Evolutionary conservation across 2,797 vertebrate genomes (phyloP).

Genomic region (Labroides dimidiatus): DNA sequence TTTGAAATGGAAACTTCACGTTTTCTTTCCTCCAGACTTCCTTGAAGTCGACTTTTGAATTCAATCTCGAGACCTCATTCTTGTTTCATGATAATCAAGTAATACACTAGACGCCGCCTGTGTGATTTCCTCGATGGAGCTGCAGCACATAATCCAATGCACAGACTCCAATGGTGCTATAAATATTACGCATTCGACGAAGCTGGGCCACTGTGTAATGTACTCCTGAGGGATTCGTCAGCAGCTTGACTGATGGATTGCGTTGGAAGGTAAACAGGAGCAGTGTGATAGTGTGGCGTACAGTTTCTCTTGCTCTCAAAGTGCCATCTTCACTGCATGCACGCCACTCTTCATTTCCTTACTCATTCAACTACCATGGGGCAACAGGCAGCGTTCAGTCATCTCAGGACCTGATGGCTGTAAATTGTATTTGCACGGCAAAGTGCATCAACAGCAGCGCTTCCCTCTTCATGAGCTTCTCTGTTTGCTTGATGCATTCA

Average conservation of each 20-base stretch:
- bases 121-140: conserved; percentile 54
- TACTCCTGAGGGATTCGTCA: conserved; percentile 71
- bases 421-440: conserved; percentile 71
- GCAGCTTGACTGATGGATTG: conserved; percentile 75
- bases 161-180: conserved; percentile 69
- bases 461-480: conserved; percentile 79
- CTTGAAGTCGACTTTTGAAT: conserved; percentile 60
- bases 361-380: conserved; percentile 70
- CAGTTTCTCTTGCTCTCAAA: conserved; percentile 55
- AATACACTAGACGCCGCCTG: conserved; percentile 67
- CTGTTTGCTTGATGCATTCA: conserved; percentile 68
- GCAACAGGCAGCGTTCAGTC: conserved; percentile 75
- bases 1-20: conserved; percentile 75
- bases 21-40: conserved; percentile 53
- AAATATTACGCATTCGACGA: conserved; percentile 71
- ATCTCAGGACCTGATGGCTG: conserved; percentile 75
- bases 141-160: conserved; percentile 64
- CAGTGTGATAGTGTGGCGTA: conserved; percentile 60
- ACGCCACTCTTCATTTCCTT: conserved; percentile 70
- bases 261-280: conserved; percentile 72
- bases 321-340: conserved; percentile 44
- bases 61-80: conserved; percentile 58
- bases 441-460: conserved; percentile 75
- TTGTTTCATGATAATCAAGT: conserved; percentile 76
- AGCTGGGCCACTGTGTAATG: conserved; percentile 70